A percentile compares a stretch with the other conserved stretches of the same genome.
Evolutionary conservation across 2,888 invertebrate species (phyloP).

Genomic region (Chloroclystis v-ata): DNA sequence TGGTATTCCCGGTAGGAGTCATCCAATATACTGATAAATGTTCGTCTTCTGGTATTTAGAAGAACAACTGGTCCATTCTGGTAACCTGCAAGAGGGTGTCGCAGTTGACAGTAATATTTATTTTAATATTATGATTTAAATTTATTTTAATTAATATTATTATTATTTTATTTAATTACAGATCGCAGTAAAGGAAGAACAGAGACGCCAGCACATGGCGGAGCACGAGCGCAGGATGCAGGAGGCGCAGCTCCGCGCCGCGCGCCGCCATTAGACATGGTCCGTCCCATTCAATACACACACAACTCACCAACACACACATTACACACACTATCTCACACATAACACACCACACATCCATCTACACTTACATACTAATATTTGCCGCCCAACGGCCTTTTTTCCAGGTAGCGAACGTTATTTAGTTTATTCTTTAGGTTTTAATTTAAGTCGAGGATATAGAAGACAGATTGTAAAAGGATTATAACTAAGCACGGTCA

Average conservation of each 20-base stretch:
- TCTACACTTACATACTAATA: slow-evolving; percentile 35
- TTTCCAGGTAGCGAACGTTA: slow-evolving; percentile 57
- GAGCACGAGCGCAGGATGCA: slow-evolving; percentile 89
- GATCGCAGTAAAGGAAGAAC: slow-evolving; percentile 94
- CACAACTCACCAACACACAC: slow-evolving; percentile 26
- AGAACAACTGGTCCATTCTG: too few species aligned
- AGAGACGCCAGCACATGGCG: slow-evolving; percentile 90
- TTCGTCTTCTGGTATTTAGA: too few species aligned
- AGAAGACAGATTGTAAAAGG: slow-evolving; percentile 35
- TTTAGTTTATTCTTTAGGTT: slow-evolving; percentile 43
- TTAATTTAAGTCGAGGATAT: slow-evolving; percentile 52
- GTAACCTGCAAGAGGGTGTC: too few species aligned
- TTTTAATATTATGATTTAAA: too few species aligned
- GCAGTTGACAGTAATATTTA: too few species aligned
- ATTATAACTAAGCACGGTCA: slow-evolving; percentile 42
- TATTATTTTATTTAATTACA: too few species aligned
- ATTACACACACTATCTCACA: slow-evolving; percentile 17
- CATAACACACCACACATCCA: slow-evolving; percentile 19
- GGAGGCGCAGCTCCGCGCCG: slow-evolving; percentile 79
- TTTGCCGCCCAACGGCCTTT: slow-evolving; percentile 52
- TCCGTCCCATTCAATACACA: slow-evolving; percentile 52
- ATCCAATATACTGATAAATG: too few species aligned
- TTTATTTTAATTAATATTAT: too few species aligned
- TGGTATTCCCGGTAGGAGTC: too few species aligned
- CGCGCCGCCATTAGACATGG: slow-evolving; percentile 75